These are phyloP conservation scores for Mobula birostris DNA, from an alignment of 2,113 vertebrate species.

Conservation along the genomic window DNA sequence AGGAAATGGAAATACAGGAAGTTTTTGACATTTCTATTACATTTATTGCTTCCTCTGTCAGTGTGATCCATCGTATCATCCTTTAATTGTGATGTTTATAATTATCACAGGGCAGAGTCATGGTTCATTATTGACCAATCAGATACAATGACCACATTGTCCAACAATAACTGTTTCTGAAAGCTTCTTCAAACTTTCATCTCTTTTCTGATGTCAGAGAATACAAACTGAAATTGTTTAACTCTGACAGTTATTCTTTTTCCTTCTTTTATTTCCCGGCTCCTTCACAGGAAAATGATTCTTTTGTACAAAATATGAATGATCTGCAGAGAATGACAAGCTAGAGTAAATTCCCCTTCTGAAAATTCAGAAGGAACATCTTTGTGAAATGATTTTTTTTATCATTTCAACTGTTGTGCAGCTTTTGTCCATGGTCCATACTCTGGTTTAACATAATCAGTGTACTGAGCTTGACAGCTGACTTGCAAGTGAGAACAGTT, in stretches of 20 bases:
- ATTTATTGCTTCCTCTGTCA: background rate
- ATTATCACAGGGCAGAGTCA: background rate
- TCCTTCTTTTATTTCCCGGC: background rate
- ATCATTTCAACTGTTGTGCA: no score
- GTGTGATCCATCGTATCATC: background rate
- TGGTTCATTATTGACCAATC: no score
- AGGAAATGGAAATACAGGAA: background rate
- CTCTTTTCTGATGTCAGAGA: no score
- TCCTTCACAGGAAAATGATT: background rate
- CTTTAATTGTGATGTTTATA: background rate
- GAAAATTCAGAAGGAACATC: no score
- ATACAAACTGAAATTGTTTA: no score
- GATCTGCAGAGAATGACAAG: background rate
- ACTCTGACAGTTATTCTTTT: background rate
- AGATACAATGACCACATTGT: background rate
- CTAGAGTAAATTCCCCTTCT: no score
- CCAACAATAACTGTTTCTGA: background rate
- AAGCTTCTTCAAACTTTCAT: no score
- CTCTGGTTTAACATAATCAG: no score
- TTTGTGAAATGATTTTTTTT: no score
- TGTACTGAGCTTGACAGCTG: no score
- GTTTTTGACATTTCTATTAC: background rate
- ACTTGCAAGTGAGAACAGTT: no score
- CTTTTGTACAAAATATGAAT: background rate
- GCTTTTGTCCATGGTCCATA: no score